Base-by-base conservation (phyloP, 2,113 vertebrate species). In the Cyanoderma ruficeps region DNA sequence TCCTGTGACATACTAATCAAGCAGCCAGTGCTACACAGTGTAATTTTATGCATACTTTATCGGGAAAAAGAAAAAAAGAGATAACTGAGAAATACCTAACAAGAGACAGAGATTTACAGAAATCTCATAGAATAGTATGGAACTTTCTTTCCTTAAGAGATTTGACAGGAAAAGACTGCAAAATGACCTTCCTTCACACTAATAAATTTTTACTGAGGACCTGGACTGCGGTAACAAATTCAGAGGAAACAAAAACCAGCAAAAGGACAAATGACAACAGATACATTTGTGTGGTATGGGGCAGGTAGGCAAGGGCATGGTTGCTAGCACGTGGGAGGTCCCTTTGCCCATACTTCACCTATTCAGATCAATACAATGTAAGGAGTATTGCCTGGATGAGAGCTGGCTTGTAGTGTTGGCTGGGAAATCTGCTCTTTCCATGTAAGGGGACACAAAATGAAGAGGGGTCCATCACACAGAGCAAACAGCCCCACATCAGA, bases 201-300 rank as follows among this genome's bases (percentile, higher is more conserved):
- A 50, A 15, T 82, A 50, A 79, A 33, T 37, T 82, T 52, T 64
- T n/a, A 31, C 15, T 13, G 13, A 39, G 68, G 19, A 23, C 12
- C 10, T 85, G 76, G 18, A 39, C 13, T 35, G 11, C 44, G 52
- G 24, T 33, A 59, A 59, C 35, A 64, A 76, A 47, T 7, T 42
- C 35, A 71, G 16, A 30, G 39, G 46, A 83, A 64, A 65, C 3
- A 30, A 71, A 78, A 76, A 13, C 23, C 16, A 60, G 13, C 39
- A 50, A 37, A 55, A 82, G 35, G 11, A 75, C 12, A 53, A 74
- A 68, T 39, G 52, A 39, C n/a, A 21, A 3, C 4, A 24, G 39
- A 8, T 17, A 10, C 1, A 1, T 39, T 78, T 50, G 33, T 0
- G 0, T 64, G 6, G 13, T 47, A 12, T 14, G 41, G 20, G 20